Evolutionary conservation across 1,140 invertebrate species (phyloP).

Genomic region (Streblospio benedicti): DNA sequence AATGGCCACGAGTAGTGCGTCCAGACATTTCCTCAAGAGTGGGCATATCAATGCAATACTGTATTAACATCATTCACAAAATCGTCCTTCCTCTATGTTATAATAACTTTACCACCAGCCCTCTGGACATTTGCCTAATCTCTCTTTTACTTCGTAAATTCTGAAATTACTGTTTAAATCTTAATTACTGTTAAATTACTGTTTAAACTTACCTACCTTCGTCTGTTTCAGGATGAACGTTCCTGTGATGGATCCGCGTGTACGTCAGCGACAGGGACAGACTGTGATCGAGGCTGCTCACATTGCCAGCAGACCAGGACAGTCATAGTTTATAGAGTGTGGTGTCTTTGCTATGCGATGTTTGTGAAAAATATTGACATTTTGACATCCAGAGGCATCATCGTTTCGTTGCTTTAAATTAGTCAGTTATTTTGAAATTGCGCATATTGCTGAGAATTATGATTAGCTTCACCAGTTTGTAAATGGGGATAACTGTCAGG

Average conservation of each 20-base stretch:
- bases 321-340: not conserved
- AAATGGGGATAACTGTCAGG: too few relatives aligned
- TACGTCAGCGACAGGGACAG: conserved; percentile 25
- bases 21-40: too few relatives aligned
- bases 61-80: not conserved
- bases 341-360: too few relatives aligned
- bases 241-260: conserved; percentile 30
- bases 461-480: too few relatives aligned
- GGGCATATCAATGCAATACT: not conserved
- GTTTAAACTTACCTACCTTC: conserved; percentile 1
- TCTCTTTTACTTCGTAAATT: too few relatives aligned
- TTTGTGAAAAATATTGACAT: too few relatives aligned
- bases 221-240: conserved; percentile 31
- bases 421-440: too few relatives aligned
- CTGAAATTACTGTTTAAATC: not conserved
- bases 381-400: too few relatives aligned
- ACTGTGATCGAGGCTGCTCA: conserved; percentile 35
- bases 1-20: too few relatives aligned
- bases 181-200: not conserved
- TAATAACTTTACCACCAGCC: not conserved
- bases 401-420: too few relatives aligned
- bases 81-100: not conserved
- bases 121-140: too few relatives aligned
- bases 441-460: too few relatives aligned
- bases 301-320: conserved; percentile 20